These are phyloP conservation scores for Mesorhabditis spiculigera DNA, from an alignment of 2,888 invertebrate species.

Conservation along the genomic window DNA sequence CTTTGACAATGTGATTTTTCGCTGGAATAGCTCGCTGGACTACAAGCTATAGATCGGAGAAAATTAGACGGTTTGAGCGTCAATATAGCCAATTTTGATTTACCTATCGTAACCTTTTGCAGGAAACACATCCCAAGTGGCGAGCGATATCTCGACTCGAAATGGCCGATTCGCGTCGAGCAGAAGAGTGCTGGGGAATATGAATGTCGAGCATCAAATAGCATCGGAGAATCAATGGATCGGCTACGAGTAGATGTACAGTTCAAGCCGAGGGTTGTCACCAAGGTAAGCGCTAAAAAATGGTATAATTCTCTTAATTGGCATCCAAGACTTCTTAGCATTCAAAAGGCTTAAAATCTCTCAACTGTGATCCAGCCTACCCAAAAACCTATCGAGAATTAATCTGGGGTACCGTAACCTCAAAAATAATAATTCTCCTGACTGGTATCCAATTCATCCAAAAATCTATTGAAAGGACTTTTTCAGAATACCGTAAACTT, in stretches of 20 bases:
- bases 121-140: constrained; percentile 44
- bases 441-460: too few relatives aligned
- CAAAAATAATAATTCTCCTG: too few relatives aligned
- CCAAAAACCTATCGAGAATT: too few relatives aligned
- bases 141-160: constrained; percentile 32
- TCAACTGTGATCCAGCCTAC: too few relatives aligned
- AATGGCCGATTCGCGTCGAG: constrained; percentile 44
- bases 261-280: constrained; percentile 40
- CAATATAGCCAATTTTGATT: too few relatives aligned
- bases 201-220: constrained; percentile 80
- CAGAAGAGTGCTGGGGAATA: constrained; percentile 71
- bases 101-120: background rate
- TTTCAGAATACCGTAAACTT: too few relatives aligned
- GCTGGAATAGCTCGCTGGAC: too few relatives aligned
- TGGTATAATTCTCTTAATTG: constrained; percentile 3
- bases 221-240: constrained; percentile 68
- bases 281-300: constrained; percentile 24
- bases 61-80: too few relatives aligned
- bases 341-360: background rate
- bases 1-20: too few relatives aligned
- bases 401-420: too few relatives aligned
- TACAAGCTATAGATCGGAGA: too few relatives aligned
- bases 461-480: too few relatives aligned
- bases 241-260: constrained; percentile 45
- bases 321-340: background rate